Conservation (phyloP, 2,797 vertebrate species). For the Neosalanx taihuensis region DNA sequence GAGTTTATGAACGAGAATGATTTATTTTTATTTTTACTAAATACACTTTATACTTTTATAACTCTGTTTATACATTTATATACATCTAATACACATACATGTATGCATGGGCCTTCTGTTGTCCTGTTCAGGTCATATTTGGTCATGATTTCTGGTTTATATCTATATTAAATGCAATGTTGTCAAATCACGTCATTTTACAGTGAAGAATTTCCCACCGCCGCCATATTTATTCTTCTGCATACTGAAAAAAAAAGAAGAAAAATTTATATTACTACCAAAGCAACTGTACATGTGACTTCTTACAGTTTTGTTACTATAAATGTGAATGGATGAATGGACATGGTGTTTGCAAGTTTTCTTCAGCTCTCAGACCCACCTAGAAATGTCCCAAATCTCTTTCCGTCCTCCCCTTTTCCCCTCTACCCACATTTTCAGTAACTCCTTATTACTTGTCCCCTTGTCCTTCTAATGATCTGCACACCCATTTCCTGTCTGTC, state of each 20-base stretch:
- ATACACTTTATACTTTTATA: slow-evolving; percentile 6
- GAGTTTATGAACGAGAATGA: slow-evolving; percentile 74
- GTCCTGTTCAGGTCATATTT: slow-evolving; percentile 14
- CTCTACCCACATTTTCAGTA: slow-evolving; percentile 51
- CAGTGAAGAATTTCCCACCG: slow-evolving; percentile 5
- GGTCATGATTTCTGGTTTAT: slow-evolving; percentile 29
- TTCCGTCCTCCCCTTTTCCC: slow-evolving; percentile 34
- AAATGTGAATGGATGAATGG: slow-evolving; percentile 53
- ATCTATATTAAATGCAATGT: slow-evolving; percentile 16
- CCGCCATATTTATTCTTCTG: slow-evolving; percentile 33
- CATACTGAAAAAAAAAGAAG: slow-evolving; percentile 29
- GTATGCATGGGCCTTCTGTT: too few relatives aligned
- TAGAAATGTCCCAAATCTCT: background rate
- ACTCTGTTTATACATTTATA: too few relatives aligned
- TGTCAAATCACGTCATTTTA: slow-evolving; percentile 21
- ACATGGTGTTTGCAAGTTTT: background rate
- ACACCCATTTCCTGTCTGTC: slow-evolving; percentile 25
- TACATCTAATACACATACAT: too few relatives aligned
- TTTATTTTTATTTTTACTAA: slow-evolving; percentile 8
- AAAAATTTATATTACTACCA: slow-evolving; percentile 32
- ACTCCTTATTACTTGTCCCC: slow-evolving; percentile 23
- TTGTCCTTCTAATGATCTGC: slow-evolving; percentile 39
- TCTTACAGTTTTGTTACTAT: slow-evolving; percentile 44
- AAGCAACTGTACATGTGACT: slow-evolving; percentile 21
- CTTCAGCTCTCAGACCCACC: slow-evolving; percentile 2